A percentile compares a stretch with the other conserved stretches of the same genome.
Conservation (phyloP, 2,113 vertebrate genomes). For the Podilymbus podiceps region DNA sequence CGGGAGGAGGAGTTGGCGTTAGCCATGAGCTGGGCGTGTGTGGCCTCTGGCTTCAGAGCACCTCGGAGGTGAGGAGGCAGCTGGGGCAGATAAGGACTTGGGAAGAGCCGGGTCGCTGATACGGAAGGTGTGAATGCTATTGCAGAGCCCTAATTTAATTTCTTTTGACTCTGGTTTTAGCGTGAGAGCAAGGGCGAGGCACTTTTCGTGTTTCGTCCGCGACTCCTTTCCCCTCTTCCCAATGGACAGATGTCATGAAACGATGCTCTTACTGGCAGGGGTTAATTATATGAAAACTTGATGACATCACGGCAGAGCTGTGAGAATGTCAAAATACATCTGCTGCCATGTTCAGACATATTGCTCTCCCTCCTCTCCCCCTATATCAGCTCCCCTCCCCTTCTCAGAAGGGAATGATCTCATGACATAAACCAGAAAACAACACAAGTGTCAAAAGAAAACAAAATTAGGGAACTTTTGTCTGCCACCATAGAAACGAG, state of each 20-base stretch:
- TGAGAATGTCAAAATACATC: constrained; percentile 76
- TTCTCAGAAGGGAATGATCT: constrained; percentile 74
- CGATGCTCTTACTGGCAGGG: constrained; percentile 66
- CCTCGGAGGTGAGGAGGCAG: neutral
- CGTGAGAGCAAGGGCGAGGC: neutral
- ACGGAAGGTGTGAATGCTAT: neutral
- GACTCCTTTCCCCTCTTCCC: neutral
- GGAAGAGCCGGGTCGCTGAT: neutral
- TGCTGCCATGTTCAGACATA: constrained; percentile 70
- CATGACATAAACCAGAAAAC: constrained; percentile 81
- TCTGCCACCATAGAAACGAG: constrained; percentile 90
- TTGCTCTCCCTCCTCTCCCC: constrained; percentile 69
- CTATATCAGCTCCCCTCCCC: constrained; percentile 51
- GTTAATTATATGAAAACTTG: constrained; percentile 75
- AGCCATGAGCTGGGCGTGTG: neutral
- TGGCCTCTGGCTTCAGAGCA: neutral
- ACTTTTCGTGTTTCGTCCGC: neutral
- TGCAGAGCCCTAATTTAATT: neutral
- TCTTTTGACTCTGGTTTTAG: neutral
- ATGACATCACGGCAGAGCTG: constrained; percentile 78
- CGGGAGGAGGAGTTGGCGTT: neutral
- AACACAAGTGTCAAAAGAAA: constrained; percentile 84
- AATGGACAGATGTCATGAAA: constrained; percentile 64
- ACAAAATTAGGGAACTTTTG: constrained; percentile 86
- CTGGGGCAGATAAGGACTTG: neutral